Conservation (phyloP, 2,797 vertebrate genomes). For the Anas bernieri region DNA sequence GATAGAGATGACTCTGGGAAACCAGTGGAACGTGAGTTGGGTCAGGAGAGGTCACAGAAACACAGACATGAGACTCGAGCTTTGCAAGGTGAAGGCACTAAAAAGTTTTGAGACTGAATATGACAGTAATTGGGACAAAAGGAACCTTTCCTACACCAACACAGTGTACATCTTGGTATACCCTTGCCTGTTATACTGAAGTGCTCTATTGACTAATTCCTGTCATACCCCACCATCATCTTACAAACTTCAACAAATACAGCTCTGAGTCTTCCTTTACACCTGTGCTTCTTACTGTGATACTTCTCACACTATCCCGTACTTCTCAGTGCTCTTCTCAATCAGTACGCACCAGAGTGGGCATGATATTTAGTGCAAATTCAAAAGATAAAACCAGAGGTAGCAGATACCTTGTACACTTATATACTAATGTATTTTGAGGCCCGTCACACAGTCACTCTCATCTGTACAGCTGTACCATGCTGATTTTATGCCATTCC, state of each 20-base stretch:
- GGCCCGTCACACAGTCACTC: background rate
- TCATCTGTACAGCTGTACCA: background rate
- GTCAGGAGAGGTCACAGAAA: background rate
- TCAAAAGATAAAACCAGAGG: background rate
- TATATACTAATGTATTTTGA: background rate
- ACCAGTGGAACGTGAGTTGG: accelerated
- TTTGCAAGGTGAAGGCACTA: background rate
- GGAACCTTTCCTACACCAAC: background rate
- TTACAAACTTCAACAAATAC: background rate
- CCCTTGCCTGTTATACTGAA: background rate
- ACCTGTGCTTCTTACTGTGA: background rate
- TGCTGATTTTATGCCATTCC: background rate
- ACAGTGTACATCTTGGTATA: no score
- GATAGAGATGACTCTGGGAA: background rate
- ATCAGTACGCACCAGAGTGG: background rate
- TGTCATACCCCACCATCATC: background rate
- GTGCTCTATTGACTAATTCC: background rate
- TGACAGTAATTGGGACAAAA: background rate
- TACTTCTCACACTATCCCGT: background rate
- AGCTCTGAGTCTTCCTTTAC: background rate
- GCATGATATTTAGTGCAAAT: background rate
- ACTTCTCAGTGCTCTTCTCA: background rate
- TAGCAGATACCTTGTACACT: background rate
- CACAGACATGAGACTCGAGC: background rate
- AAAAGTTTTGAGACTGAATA: background rate